Evolutionary conservation across 2,888 invertebrate genomes (phyloP).

Genomic region (Antheraea assamensis): DNA sequence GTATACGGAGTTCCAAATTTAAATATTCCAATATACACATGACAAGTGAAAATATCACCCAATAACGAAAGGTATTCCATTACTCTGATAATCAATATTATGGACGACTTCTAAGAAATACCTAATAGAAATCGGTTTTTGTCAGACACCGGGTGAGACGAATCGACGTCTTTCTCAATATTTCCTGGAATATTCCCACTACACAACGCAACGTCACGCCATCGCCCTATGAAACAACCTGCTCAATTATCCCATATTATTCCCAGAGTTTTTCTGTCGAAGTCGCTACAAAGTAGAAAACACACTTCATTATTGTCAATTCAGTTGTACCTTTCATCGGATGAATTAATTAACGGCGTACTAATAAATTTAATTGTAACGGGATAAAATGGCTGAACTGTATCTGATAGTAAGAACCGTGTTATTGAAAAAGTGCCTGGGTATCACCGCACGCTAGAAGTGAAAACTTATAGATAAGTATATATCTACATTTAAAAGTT

Average conservation of each 20-base stretch:
- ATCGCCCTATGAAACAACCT: conserved; percentile 6
- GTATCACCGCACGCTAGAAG: no score
- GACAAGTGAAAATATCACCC: conserved; percentile 7
- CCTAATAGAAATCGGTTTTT: conserved; percentile 10
- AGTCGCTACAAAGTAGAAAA: neutral
- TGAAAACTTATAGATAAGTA: no score
- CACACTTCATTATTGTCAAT: neutral
- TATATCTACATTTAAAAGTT: no score
- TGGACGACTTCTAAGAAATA: conserved; percentile 5
- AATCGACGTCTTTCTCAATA: conserved; percentile 3
- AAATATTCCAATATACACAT: conserved; percentile 12
- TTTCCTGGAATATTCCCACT: conserved; percentile 9
- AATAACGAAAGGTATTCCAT: conserved; percentile 11
- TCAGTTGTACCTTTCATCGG: neutral
- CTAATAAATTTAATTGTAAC: neutral
- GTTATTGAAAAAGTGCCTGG: no score
- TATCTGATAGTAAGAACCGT: no score
- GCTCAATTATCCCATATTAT: neutral
- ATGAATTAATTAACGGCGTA: neutral
- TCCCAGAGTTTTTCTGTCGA: neutral
- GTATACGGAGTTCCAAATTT: neutral
- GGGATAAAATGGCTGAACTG: neutral
- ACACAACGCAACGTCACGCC: conserved; percentile 12
- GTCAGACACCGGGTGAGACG: conserved; percentile 8
- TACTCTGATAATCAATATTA: conserved; percentile 11